phyloP scores from a whole-genome alignment of 2,888 invertebrate genomes.

The Pocota personata region DNA sequence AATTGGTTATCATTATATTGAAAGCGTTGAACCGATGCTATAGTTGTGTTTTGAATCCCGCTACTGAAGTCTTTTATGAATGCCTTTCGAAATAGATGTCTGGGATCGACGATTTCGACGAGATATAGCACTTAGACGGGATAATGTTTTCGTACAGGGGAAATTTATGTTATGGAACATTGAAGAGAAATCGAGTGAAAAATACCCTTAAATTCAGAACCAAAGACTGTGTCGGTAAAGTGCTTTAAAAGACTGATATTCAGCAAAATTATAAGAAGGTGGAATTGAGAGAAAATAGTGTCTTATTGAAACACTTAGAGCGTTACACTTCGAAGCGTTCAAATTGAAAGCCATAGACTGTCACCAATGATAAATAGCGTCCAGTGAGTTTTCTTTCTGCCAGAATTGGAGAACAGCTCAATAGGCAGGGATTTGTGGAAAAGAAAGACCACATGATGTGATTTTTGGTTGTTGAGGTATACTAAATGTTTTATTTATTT shows the following conservation, averaged over 20 bases:
- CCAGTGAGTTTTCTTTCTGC: too few relatives aligned
- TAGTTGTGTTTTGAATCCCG: constrained; percentile 38
- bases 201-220: constrained; percentile 14
- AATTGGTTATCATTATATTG: constrained; percentile 59
- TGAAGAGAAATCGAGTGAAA: constrained; percentile 30
- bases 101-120: constrained; percentile 28
- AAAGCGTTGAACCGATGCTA: constrained; percentile 49
- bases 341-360: too few relatives aligned
- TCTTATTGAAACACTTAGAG: too few relatives aligned
- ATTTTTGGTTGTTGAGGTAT: too few relatives aligned
- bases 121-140: constrained; percentile 50
- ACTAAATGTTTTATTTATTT: too few relatives aligned
- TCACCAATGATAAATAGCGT: too few relatives aligned
- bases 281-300: too few relatives aligned
- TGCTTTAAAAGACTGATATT: background rate
- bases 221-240: background rate
- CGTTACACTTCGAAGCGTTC: too few relatives aligned
- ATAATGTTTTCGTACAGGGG: constrained; percentile 17
- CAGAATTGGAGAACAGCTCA: too few relatives aligned
- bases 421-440: too few relatives aligned
- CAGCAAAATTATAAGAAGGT: background rate
- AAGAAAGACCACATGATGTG: too few relatives aligned
- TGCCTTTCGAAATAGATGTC: constrained; percentile 37
- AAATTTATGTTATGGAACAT: constrained; percentile 38
- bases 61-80: constrained; percentile 34